phyloP scores from a whole-genome alignment of 2,888 invertebrate species.

The Rhaphigaster nebulosa region DNA sequence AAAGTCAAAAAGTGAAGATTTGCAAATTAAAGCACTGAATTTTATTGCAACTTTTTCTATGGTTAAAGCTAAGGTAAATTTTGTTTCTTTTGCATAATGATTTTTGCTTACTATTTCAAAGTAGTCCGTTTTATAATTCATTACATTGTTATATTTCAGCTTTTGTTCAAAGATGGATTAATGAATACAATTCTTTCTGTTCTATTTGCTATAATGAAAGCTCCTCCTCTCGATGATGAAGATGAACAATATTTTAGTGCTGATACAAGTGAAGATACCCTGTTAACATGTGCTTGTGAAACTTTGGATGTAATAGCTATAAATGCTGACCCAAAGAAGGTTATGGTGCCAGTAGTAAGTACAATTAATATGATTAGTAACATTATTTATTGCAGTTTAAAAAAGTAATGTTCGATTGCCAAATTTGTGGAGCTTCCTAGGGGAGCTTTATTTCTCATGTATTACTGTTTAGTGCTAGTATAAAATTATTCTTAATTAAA shows the following conservation, averaged over 20 bases:
- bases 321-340: constrained; percentile 79
- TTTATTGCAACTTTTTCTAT: constrained; percentile 78
- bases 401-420: background rate
- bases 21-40: constrained; percentile 79
- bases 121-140: background rate
- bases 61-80: constrained; percentile 78
- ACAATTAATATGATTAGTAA: constrained; percentile 31
- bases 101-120: background rate
- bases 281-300: constrained; percentile 79
- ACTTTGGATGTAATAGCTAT: constrained; percentile 81
- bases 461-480: too few relatives aligned
- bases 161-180: constrained; percentile 79
- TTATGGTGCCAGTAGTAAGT: constrained; percentile 78
- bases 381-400: background rate
- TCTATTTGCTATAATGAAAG: constrained; percentile 79
- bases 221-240: constrained; percentile 74
- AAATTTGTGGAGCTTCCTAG: background rate
- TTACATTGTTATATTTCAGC: constrained; percentile 67
- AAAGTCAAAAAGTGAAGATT: constrained; percentile 73
- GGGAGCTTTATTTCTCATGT: too few relatives aligned
- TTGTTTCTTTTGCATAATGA: background rate
- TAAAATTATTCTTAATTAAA: too few relatives aligned
- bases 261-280: constrained; percentile 75
- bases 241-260: constrained; percentile 77
- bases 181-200: constrained; percentile 78